These are phyloP conservation scores for Poecilobothrus nobilitatus DNA, from an alignment of 2,888 invertebrate genomes.

Conservation along the genomic window DNA sequence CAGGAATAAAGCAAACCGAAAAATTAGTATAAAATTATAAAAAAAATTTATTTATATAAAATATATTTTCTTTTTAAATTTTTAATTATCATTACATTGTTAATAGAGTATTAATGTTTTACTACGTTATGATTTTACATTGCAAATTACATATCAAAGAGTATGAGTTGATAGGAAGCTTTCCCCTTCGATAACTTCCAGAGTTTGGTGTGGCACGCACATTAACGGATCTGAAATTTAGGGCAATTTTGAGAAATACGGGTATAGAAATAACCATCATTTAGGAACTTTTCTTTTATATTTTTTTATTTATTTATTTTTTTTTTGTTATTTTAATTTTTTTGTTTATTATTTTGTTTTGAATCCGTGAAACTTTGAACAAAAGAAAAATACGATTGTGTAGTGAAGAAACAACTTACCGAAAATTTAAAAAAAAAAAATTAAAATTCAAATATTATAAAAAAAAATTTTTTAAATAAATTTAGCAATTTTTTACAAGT, in stretches of 20 bases:
- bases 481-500: slow-evolving; percentile 1
- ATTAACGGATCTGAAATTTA: slow-evolving; percentile 39
- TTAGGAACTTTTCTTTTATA: slow-evolving; percentile 17
- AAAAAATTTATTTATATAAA: slow-evolving; percentile 9
- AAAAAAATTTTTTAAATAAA: not conserved
- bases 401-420: slow-evolving; percentile 2
- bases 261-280: slow-evolving; percentile 24
- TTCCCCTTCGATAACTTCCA: slow-evolving; percentile 8
- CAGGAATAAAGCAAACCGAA: slow-evolving; percentile 28
- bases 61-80: slow-evolving; percentile 16
- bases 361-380: slow-evolving; percentile 9
- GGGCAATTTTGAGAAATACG: slow-evolving; percentile 39
- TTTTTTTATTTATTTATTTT: slow-evolving; percentile 24
- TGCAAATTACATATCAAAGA: slow-evolving; percentile 8
- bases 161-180: slow-evolving; percentile 10
- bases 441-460: not conserved
- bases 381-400: slow-evolving; percentile 6
- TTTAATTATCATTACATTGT: slow-evolving; percentile 15
- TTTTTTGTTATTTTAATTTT: slow-evolving; percentile 32
- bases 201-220: slow-evolving; percentile 10
- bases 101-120: slow-evolving; percentile 16
- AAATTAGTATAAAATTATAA: slow-evolving; percentile 23
- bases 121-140: slow-evolving; percentile 15
- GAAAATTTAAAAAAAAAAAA: not conserved
- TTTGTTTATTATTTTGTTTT: slow-evolving; percentile 28